Evolutionary conservation across 2,888 invertebrate genomes (phyloP).

Genomic region (Helleia helle): DNA sequence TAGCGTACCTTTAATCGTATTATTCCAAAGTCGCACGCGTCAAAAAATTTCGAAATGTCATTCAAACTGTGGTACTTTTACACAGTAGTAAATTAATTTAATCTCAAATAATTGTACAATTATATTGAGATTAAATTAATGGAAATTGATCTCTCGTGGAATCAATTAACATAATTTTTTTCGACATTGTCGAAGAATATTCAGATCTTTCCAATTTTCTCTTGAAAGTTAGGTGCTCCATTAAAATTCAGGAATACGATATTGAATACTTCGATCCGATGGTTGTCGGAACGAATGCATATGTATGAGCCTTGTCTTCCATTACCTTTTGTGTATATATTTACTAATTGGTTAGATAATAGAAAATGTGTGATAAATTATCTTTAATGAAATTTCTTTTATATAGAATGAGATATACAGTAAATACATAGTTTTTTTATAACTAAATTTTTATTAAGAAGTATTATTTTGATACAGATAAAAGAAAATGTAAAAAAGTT

Average conservation of each 20-base stretch:
- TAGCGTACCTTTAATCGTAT: too few relatives aligned
- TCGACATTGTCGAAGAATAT: constrained; percentile 57
- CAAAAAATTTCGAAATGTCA: background rate
- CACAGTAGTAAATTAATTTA: too few relatives aligned
- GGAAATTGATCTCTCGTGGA: constrained; percentile 51
- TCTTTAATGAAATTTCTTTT: too few relatives aligned
- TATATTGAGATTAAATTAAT: constrained; percentile 37
- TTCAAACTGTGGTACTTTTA: constrained; percentile 1
- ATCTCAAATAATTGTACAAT: too few relatives aligned
- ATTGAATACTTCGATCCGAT: constrained; percentile 53
- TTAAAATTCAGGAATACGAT: constrained; percentile 53
- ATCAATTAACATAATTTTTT: constrained; percentile 63
- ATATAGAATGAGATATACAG: too few relatives aligned
- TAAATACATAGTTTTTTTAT: too few relatives aligned
- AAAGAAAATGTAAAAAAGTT: too few relatives aligned
- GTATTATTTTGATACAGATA: too few relatives aligned
- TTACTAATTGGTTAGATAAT: constrained; percentile 24
- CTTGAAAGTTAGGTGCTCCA: constrained; percentile 50
- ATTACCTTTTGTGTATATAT: constrained; percentile 29
- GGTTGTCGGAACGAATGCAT: constrained; percentile 41
- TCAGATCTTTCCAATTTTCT: constrained; percentile 61
- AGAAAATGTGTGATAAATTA: constrained; percentile 11
- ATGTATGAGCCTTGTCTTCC: constrained; percentile 36
- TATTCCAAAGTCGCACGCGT: background rate
- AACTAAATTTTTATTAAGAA: too few relatives aligned